These are phyloP conservation scores for Rhyacophila brunnea DNA, from an alignment of 1,140 invertebrate genomes.

Conservation along the genomic window DNA sequence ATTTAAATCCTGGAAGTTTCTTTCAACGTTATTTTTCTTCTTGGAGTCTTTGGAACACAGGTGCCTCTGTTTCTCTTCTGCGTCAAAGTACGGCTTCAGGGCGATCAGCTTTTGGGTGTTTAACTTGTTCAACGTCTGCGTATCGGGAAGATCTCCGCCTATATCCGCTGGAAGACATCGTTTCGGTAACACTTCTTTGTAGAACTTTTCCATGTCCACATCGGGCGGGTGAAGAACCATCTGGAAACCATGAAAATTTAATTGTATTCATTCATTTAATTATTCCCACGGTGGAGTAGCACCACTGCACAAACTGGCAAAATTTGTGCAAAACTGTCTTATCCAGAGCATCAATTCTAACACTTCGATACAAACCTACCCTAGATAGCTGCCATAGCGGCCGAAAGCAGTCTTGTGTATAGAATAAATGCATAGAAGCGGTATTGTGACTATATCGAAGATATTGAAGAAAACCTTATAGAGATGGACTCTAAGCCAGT, in stretches of 20 bases:
- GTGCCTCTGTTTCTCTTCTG: conserved; percentile 22
- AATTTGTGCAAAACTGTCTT: background rate
- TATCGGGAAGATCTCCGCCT: conserved; percentile 45
- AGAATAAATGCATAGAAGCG: background rate
- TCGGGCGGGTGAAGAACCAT: conserved; percentile 49
- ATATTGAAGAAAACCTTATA: background rate
- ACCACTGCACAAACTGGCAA: background rate
- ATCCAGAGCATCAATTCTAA: background rate
- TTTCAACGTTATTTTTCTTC: conserved; percentile 26
- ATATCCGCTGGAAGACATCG: conserved; percentile 44
- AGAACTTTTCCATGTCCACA: conserved; percentile 46
- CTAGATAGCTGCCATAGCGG: too few relatives aligned
- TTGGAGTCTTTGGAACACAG: conserved; percentile 29
- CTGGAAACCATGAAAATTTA: conserved; percentile 36
- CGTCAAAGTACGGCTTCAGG: conserved; percentile 45
- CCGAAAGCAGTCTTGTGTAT: too few relatives aligned
- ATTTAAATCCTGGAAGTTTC: conserved; percentile 24
- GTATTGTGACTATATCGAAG: background rate
- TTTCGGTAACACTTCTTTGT: conserved; percentile 44
- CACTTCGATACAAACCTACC: too few relatives aligned
- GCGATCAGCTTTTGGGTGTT: conserved; percentile 43
- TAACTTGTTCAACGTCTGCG: conserved; percentile 44
- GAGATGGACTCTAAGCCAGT: background rate
- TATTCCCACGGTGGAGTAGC: background rate
- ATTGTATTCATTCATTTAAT: background rate